A percentile compares a stretch with the other conserved stretches of the same genome.
Evolutionary conservation across 23 tunicate species (phyloP).

Genomic region (Trididemnum miniatum): DNA sequence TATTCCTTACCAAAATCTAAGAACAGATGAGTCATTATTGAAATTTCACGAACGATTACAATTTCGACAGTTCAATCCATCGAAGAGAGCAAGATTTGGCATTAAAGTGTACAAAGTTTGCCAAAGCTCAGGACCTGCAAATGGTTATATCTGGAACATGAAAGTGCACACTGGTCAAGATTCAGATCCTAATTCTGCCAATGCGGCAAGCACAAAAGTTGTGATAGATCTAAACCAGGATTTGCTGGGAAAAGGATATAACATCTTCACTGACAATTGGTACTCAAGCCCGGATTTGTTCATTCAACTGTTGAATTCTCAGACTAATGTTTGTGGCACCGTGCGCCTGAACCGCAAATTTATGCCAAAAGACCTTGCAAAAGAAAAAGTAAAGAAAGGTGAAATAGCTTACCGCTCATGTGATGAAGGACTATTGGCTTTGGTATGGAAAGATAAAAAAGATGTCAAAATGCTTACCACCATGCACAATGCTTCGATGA

Average conservation of each 20-base stretch:
- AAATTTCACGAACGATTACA: slow-evolving; percentile 8
- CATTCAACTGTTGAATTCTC: slow-evolving; percentile 10
- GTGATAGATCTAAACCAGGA: slow-evolving; percentile 22
- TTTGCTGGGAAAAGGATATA: slow-evolving; percentile 10
- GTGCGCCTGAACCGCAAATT: slow-evolving; percentile 4
- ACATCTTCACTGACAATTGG: slow-evolving; percentile 11
- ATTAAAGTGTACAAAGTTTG: slow-evolving; percentile 14
- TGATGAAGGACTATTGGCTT: slow-evolving; percentile 16
- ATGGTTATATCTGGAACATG: slow-evolving; percentile 18
- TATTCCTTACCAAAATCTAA: slow-evolving; percentile 20
- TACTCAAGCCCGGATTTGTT: slow-evolving; percentile 12
- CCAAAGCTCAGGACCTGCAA: slow-evolving; percentile 24
- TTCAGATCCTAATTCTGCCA: neutral
- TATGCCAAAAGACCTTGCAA: slow-evolving; percentile 8
- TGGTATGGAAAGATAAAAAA: slow-evolving; percentile 25
- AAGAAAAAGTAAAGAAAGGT: neutral
- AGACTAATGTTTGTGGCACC: slow-evolving; percentile 26
- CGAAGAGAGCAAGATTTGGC: slow-evolving; percentile 15
- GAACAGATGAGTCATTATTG: slow-evolving; percentile 15
- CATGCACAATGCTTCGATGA: slow-evolving; percentile 24
- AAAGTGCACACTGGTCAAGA: slow-evolving; percentile 15
- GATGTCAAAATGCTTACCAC: slow-evolving; percentile 9
- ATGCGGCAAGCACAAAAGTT: slow-evolving; percentile 17
- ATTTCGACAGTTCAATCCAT: slow-evolving; percentile 20
- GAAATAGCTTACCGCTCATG: slow-evolving; percentile 5